These are phyloP conservation scores for Polypedilum vanderplanki DNA, from an alignment of 1,140 invertebrate genomes.

Conservation along the genomic window DNA sequence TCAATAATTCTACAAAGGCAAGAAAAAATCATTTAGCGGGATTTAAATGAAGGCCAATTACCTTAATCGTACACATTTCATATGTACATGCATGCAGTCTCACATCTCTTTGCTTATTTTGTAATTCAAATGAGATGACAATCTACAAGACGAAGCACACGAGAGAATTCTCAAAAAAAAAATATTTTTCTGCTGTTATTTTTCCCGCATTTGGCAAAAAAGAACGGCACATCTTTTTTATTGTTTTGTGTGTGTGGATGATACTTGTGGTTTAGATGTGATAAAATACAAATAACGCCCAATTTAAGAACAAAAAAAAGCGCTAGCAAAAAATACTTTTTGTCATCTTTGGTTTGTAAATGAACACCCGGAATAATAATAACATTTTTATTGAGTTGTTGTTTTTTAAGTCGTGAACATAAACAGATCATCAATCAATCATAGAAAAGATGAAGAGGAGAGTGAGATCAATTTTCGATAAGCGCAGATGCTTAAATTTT, in stretches of 20 bases:
- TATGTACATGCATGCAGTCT: too few relatives aligned
- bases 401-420: not conserved
- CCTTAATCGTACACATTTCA: not conserved
- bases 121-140: constrained; percentile 8
- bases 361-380: too few relatives aligned
- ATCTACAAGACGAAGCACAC: not conserved
- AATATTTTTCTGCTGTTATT: not conserved
- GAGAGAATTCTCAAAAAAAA: not conserved
- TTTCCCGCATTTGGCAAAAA: not conserved
- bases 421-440: constrained; percentile 8
- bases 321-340: too few relatives aligned
- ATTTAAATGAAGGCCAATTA: not conserved
- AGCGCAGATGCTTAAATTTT: not conserved
- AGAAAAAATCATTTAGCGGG: too few relatives aligned
- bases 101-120: not conserved
- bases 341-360: too few relatives aligned
- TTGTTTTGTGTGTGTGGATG: not conserved
- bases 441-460: not conserved
- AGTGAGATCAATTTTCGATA: not conserved
- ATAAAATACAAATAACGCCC: not conserved
- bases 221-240: not conserved
- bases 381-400: not conserved
- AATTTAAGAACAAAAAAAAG: not conserved
- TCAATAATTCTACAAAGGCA: too few relatives aligned
- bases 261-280: not conserved